phyloP scores from a whole-genome alignment of 2,113 vertebrate species.

The Verasper variegatus region DNA sequence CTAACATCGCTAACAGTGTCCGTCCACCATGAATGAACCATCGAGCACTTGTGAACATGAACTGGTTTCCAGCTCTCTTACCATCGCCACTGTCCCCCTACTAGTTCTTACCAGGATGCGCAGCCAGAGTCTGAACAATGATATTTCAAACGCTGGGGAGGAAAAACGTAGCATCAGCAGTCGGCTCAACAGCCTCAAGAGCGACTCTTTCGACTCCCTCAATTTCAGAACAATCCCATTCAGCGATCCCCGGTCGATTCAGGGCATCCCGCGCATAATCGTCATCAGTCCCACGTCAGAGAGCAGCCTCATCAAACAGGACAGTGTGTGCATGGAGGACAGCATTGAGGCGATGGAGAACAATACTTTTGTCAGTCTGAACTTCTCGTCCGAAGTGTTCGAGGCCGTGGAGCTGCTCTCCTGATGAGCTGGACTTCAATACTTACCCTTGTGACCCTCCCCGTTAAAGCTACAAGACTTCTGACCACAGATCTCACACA shows the following conservation, averaged over 20 bases:
- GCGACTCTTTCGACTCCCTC: constrained; percentile 58
- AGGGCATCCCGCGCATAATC: constrained; percentile 72
- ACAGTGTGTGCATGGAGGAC: constrained; percentile 52
- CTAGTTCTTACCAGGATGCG: constrained; percentile 66
- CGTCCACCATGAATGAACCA: constrained; percentile 46
- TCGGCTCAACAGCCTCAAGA: constrained; percentile 29
- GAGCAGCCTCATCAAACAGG: constrained; percentile 64
- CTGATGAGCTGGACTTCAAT: constrained; percentile 36
- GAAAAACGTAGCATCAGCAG: neutral
- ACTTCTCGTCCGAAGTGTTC: constrained; percentile 75
- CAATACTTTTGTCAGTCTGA: constrained; percentile 60
- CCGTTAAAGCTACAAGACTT: neutral
- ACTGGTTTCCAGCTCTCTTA: constrained; percentile 70
- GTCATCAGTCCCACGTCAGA: constrained; percentile 77
- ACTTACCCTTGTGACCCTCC: neutral
- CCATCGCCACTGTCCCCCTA: constrained; percentile 66
- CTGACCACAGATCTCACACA: neutral
- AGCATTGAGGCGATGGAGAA: constrained; percentile 45
- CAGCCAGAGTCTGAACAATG: constrained; percentile 63
- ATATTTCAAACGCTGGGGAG: constrained; percentile 10
- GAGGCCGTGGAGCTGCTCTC: constrained; percentile 68
- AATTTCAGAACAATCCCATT: constrained; percentile 21
- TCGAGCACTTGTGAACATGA: constrained; percentile 60
- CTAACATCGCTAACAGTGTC: constrained; percentile 44
- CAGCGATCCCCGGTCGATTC: constrained; percentile 3